phyloP scores from a whole-genome alignment of 2,113 vertebrate genomes.

The Lepisosteus osseus region DNA sequence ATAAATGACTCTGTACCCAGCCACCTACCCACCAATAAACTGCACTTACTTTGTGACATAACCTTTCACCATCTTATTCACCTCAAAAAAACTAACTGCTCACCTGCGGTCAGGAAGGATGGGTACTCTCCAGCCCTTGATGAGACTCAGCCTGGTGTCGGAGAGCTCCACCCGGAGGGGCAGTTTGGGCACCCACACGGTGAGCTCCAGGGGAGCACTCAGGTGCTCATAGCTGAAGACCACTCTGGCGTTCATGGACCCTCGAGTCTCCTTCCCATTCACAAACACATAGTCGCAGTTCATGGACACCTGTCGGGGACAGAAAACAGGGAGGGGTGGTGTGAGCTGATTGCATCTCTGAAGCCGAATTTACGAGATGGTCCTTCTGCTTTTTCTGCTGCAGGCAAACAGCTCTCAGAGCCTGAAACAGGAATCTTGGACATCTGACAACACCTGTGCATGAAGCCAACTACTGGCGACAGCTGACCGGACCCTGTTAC shows the following conservation, averaged over 20 bases:
- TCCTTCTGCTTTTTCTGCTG: too few species aligned
- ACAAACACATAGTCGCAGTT: conserved; percentile 97
- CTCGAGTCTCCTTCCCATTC: conserved; percentile 89
- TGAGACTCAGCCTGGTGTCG: conserved; percentile 83
- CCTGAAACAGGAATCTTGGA: too few species aligned
- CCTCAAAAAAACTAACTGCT: conserved; percentile 28
- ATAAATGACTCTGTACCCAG: too few species aligned
- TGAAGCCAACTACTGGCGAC: too few species aligned
- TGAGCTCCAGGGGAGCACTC: conserved; percentile 87
- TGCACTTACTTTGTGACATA: too few species aligned
- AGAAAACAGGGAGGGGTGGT: too few species aligned
- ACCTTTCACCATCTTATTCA: background rate
- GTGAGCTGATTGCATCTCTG: too few species aligned
- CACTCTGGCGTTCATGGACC: conserved; percentile 92
- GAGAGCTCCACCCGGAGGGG: conserved; percentile 90
- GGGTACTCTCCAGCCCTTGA: conserved; percentile 97
- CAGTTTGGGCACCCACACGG: conserved; percentile 94
- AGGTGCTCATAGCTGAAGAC: conserved; percentile 94
- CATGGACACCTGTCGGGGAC: conserved; percentile 78
- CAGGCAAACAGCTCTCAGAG: too few species aligned
- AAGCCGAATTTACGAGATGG: too few species aligned
- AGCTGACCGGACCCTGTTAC: background rate
- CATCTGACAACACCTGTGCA: too few species aligned
- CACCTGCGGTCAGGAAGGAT: conserved; percentile 89
- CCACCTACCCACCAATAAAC: too few species aligned